These are phyloP conservation scores for Melanotus villosus DNA, from an alignment of 2,888 invertebrate species.

Conservation along the genomic window DNA sequence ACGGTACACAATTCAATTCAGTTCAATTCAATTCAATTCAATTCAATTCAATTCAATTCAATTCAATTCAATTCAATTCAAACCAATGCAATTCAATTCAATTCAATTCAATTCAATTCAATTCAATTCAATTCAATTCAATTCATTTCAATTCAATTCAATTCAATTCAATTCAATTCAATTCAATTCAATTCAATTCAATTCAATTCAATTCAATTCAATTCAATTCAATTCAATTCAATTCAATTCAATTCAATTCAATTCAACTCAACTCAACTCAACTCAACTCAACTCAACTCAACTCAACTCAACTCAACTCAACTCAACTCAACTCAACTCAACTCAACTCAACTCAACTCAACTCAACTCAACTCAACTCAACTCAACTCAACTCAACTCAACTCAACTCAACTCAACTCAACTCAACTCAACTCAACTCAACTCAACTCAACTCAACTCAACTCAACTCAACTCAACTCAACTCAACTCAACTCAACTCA, in stretches of 20 bases:
- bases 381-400: background rate
- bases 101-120: too few relatives aligned
- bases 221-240: background rate
- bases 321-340: background rate
- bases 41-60: too few relatives aligned
- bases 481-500: background rate
- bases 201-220: conserved; percentile 7
- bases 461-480: background rate
- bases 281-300: background rate
- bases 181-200: conserved; percentile 3
- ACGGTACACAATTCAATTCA: too few relatives aligned
- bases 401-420: background rate
- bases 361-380: background rate
- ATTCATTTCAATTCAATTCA: too few relatives aligned
- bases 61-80: too few relatives aligned
- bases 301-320: background rate
- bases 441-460: background rate
- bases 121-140: too few relatives aligned
- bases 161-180: too few relatives aligned
- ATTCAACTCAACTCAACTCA: background rate
- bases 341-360: background rate
- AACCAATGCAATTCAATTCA: too few relatives aligned
- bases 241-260: background rate
- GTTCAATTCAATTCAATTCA: too few relatives aligned
- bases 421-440: background rate